A percentile compares a stretch with the other conserved stretches of the same genome.
Conservation (phyloP, 2,113 vertebrate genomes). For the Patagioenas fasciata region DNA sequence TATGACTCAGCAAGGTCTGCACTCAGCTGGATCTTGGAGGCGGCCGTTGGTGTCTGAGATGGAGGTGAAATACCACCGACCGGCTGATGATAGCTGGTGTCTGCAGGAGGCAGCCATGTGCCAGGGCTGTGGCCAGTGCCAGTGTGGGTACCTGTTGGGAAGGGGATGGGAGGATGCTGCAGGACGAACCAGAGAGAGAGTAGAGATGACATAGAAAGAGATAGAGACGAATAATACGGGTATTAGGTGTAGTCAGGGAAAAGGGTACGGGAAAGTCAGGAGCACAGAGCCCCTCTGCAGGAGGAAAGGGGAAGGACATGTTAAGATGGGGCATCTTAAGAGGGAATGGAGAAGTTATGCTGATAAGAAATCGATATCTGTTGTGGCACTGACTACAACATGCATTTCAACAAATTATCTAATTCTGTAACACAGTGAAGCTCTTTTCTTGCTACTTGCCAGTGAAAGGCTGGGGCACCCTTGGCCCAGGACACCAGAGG, state of each 20-base stretch:
- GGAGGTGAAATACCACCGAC: background rate
- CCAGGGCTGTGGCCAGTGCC: background rate
- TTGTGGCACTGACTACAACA: background rate
- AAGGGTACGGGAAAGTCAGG: background rate
- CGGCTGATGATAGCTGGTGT: background rate
- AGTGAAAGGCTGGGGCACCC: background rate
- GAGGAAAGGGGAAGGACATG: background rate
- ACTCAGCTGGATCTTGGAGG: conserved; percentile 24
- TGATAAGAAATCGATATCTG: background rate
- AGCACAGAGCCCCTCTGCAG: background rate
- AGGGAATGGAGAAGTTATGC: background rate
- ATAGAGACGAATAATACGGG: background rate
- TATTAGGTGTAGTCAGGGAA: background rate
- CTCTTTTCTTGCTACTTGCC: background rate
- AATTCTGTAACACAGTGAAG: background rate
- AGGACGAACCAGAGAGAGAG: background rate
- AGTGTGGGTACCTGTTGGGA: background rate
- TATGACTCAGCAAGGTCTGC: conserved; percentile 53
- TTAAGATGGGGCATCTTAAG: background rate
- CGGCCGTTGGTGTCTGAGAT: background rate
- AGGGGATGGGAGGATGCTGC: fast-evolving
- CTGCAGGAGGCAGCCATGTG: background rate
- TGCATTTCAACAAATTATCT: background rate
- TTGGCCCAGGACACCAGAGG: background rate
- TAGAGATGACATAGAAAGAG: background rate